Base-by-base conservation (phyloP, 64 coral and sea anemone genomes). In the Dendronephthya gigantea region DNA sequence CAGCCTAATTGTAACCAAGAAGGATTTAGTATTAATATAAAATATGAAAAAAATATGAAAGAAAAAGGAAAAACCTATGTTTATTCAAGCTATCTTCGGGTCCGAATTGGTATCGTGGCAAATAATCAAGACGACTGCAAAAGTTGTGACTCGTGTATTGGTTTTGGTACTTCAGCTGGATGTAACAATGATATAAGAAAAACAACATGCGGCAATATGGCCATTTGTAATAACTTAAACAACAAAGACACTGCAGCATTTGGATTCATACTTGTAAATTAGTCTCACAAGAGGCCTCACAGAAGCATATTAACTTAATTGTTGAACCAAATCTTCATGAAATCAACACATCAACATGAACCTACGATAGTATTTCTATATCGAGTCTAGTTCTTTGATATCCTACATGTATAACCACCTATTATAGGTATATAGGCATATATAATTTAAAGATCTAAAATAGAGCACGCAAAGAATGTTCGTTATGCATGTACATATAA, bases 1-100 rank as follows among this genome's bases (percentile, higher is more conserved):
- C 86, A 87, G 11, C 0, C 0, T 10, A 87, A 87, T 14, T 87
- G 85, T 35, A 87, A 87, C 39, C 2, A 48, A 45, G 85, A 87
- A 49, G 85, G 85, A 11, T 87, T 87, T 25, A 87, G 76, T 75
- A 45, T 11, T 25, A 8, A 59, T 36, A n/a, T 0, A 11, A 28
- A n/a, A n/a, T n/a, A n/a, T n/a, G n/a, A n/a, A n/a, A n/a, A n/a
- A n/a, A n/a, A n/a, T n/a, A n/a, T n/a, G n/a, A n/a, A n/a, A n/a
- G n/a, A n/a, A n/a, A 12, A 0, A 16, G 6, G 32, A 17, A 7
- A 79, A n/a, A n/a, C 15, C 12, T 79, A 79, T 9, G 13, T 29
- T 29, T 33, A 19, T 17, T n/a, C n/a, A n/a, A n/a, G n/a, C n/a
- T 66, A 22, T 30, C 19, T n/a, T 3, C 2, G 22, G 4, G 58